Evolutionary conservation across 1,140 invertebrate genomes (phyloP), one percentile per base, ranked within the genome.

Genomic region (Ditylenchus dipsaci): DNA sequence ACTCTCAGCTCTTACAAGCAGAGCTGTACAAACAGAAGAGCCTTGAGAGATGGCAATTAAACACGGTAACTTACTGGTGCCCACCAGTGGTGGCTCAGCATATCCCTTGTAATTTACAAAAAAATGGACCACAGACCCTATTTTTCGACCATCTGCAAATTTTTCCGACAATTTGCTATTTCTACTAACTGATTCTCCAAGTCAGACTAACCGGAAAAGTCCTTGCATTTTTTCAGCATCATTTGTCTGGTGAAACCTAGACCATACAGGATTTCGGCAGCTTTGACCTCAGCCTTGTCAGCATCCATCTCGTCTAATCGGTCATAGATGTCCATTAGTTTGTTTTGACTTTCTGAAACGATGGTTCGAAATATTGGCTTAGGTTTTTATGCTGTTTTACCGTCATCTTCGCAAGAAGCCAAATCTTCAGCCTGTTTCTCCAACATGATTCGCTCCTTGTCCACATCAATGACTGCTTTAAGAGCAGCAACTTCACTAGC

Each of bases 391-490:
- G 53, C 66, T 72, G 71, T 83, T 82, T 82, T 85, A 87, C 89
- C 92, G 83, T 97, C 91, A 85, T 97, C 93, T 61, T 90, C 89
- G 79, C 88, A 90, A 45, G 90, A 87, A 1, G 90, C 89, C 45
- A 98, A 85, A 82, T 91, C 88, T 81, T 98, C 96, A 1, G 93
- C 93, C 23, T 97, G 85, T 81, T 90, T 90, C 83, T 99, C 96
- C 8, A 99, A 85, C 62, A 91, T 87, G 33, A 93, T 86, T 59
- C 94, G 87, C 84, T 98, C 95, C 78, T 93, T 89, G 81, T 99
- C 95, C 0, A 97, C 95, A 84, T 99, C 95, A 90, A 97, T 93
- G 8, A 99, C 96, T 84, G 91, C 92, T 82, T 97, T 87, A 15
- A 99, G 85, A 7, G 96, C 96, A 15, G 88, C 86, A 77, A 88